Conservation (phyloP, 2,888 invertebrate species). For the Arge pagana region DNA sequence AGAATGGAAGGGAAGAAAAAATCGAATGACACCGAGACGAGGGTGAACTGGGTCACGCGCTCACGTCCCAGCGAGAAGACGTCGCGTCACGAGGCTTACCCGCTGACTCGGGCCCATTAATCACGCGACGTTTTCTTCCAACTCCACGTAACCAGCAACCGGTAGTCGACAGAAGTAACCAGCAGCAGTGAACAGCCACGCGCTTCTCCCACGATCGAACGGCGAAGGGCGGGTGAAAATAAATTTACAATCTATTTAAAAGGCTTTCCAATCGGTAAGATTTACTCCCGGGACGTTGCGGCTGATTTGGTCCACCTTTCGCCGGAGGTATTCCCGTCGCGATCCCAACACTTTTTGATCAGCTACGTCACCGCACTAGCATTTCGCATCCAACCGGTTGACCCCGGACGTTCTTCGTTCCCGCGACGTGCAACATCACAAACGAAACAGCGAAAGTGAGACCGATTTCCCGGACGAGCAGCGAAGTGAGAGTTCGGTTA, state of each 20-base stretch:
- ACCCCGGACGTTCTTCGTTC: not conserved
- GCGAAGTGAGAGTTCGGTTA: too few species aligned
- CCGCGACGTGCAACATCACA: not conserved
- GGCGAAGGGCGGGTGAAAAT: slow-evolving; percentile 32
- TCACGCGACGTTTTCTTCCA: slow-evolving; percentile 44
- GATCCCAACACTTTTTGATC: too few species aligned
- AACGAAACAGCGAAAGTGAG: too few species aligned
- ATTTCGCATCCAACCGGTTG: not conserved
- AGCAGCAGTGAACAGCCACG: slow-evolving; percentile 24
- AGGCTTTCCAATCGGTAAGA: slow-evolving; percentile 45
- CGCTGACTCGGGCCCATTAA: slow-evolving; percentile 49
- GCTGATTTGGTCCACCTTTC: slow-evolving; percentile 20
- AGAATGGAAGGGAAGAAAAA: slow-evolving; percentile 15
- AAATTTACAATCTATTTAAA: slow-evolving; percentile 50
- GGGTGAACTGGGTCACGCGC: slow-evolving; percentile 1
- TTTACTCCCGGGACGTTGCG: slow-evolving; percentile 25
- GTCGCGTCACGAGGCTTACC: slow-evolving; percentile 43
- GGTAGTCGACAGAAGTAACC: too few species aligned
- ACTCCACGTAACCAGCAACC: too few species aligned
- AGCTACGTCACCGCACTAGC: too few species aligned
- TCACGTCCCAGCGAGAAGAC: slow-evolving; percentile 27
- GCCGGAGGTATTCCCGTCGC: slow-evolving; percentile 5
- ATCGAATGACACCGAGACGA: slow-evolving; percentile 20
- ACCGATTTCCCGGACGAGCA: too few species aligned
- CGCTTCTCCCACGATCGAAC: slow-evolving; percentile 26